These are phyloP conservation scores for Petrocephalus zakoni DNA, from an alignment of 2,113 vertebrate genomes.

Conservation along the genomic window DNA sequence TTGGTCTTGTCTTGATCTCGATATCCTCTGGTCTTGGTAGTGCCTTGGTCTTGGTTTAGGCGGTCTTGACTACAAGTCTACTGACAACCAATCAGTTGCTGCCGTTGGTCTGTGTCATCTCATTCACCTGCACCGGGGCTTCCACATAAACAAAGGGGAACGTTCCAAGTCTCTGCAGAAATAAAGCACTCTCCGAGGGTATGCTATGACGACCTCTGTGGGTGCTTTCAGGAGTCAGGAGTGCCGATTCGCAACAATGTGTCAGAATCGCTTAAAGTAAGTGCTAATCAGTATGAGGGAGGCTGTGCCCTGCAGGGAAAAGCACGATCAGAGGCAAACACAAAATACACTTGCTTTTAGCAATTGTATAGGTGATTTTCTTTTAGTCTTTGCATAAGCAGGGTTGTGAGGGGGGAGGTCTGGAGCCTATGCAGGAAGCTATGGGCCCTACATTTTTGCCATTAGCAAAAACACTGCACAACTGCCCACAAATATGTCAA, in stretches of 20 bases:
- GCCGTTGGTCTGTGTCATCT: background rate
- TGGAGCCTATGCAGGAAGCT: background rate
- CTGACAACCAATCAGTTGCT: background rate
- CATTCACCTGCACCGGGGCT: background rate
- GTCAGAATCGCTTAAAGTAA: background rate
- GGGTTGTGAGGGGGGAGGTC: background rate
- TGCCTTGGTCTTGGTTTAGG: no score
- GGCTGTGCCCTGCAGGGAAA: background rate
- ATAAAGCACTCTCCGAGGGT: background rate
- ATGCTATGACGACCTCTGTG: background rate
- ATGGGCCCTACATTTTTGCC: no score
- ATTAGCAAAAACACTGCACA: background rate
- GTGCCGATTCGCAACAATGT: background rate
- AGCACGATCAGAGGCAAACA: no score
- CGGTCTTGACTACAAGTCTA: no score
- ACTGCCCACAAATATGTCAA: background rate
- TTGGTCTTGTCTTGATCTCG: no score
- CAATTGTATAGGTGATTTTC: background rate
- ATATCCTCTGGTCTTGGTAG: no score
- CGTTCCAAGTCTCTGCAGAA: background rate
- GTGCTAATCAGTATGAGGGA: slow-evolving; percentile 10
- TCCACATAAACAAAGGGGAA: background rate
- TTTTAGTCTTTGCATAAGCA: background rate
- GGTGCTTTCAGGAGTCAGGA: background rate
- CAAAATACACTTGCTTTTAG: background rate